These are phyloP conservation scores for Geotrypetes seraphini DNA, from an alignment of 2,797 vertebrate species.

Conservation along the genomic window DNA sequence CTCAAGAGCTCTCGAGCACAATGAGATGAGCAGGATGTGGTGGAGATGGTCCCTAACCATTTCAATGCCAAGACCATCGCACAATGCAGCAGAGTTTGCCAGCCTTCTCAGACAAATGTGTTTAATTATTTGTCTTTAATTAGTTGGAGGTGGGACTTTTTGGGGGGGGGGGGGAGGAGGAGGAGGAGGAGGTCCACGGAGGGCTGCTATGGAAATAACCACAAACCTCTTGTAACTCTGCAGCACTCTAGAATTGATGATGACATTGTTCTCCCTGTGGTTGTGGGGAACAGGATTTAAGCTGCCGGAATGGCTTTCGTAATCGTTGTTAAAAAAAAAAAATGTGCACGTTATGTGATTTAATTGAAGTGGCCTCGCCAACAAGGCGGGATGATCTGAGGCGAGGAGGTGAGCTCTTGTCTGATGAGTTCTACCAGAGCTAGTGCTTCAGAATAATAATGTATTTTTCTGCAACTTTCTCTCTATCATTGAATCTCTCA, in stretches of 20 bases:
- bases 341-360: background rate
- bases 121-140: slow-evolving; percentile 81
- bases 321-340: too few relatives aligned
- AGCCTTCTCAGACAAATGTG: slow-evolving; percentile 73
- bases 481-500: too few relatives aligned
- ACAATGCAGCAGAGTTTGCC: slow-evolving; percentile 75
- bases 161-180: slow-evolving; percentile 47
- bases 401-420: too few relatives aligned
- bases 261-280: background rate
- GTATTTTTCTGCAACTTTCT: too few relatives aligned
- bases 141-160: slow-evolving; percentile 72
- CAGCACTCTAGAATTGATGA: slow-evolving; percentile 5
- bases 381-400: too few relatives aligned
- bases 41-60: slow-evolving; percentile 83
- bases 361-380: background rate
- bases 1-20: slow-evolving; percentile 97
- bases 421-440: too few relatives aligned
- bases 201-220: slow-evolving; percentile 26
- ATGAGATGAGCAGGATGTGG: slow-evolving; percentile 85
- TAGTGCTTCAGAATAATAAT: too few relatives aligned
- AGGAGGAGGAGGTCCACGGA: slow-evolving; percentile 21
- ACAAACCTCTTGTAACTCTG: slow-evolving; percentile 1
- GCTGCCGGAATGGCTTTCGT: background rate
- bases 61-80: slow-evolving; percentile 75
- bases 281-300: slow-evolving; percentile 2